These are phyloP conservation scores for Orthonychiurus folsomi DNA, from an alignment of 2,888 invertebrate species.

Conservation along the genomic window DNA sequence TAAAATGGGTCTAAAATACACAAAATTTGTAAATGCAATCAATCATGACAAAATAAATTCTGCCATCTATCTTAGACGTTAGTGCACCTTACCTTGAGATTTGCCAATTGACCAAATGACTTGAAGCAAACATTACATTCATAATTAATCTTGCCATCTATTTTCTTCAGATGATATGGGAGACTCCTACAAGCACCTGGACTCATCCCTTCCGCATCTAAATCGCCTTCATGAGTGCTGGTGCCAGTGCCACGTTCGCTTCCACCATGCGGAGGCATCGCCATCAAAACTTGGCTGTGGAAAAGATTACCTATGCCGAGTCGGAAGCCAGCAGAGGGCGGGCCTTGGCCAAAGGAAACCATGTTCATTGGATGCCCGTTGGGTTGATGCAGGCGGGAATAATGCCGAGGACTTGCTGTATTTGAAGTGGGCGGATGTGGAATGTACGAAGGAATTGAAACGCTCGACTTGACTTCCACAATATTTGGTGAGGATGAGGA, in stretches of 20 bases:
- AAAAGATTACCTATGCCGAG: background rate
- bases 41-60: constrained; percentile 1
- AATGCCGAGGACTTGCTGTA: background rate
- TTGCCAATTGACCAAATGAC: constrained; percentile 96
- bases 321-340: background rate
- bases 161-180: constrained; percentile 93
- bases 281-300: constrained; percentile 29
- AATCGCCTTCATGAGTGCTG: constrained; percentile 23
- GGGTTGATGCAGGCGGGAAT: constrained; percentile 11
- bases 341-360: background rate
- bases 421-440: constrained; percentile 12
- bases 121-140: constrained; percentile 98
- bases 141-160: constrained; percentile 99
- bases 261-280: constrained; percentile 33
- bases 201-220: constrained; percentile 30
- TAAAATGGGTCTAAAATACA: constrained; percentile 61
- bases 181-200: constrained; percentile 76
- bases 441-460: constrained; percentile 46
- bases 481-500: constrained; percentile 44
- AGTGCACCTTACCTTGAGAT: constrained; percentile 62
- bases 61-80: background rate
- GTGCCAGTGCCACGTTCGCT: constrained; percentile 26
- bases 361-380: background rate
- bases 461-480: constrained; percentile 47
- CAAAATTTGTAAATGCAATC: constrained; percentile 10